Evolutionary conservation across 2,888 invertebrate species (phyloP), one percentile per base, ranked within the genome.

Genomic region (Synanthedon vespiformis): DNA sequence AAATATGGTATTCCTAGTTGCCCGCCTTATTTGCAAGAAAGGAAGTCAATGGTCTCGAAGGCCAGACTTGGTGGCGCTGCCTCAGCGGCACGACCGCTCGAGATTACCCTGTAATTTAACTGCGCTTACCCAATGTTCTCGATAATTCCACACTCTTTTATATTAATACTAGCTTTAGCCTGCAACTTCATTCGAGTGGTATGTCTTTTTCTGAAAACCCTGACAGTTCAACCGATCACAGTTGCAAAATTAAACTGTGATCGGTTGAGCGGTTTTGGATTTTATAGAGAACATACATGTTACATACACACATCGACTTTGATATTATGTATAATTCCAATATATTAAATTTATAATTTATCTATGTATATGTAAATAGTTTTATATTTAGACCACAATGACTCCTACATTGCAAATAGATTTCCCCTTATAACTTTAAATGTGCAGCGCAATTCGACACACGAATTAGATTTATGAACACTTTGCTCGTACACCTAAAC

Each of bases 391-490:
- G 8, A 34, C 34, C 34, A 34, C 10, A 34, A 34, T 34, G 34
- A 34, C 6, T 10, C 10, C 2, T 34, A 34, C 34, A 10, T 34
- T 34, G 8, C 34, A 34, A 34, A 34, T 34, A 10, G 6, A 34
- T 34, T 8, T 34, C 34, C 34, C 34, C 2, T 10, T 10, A 34
- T 34, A 10, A 34, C 34, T 34, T 34, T 10, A 34, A 34, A 44
- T 18, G 16, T 16, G 18, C 55, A 52, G 70, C 76, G 71, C 76
- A 73, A 80, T 80, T 80, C 80, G 63, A 69, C 70, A 64, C 82
- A 82, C 82, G 85, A 82, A 73, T 83, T 79, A 83, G 70, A 84
- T 85, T 85, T 83, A 86, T 78, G 70, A 64, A 73, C 70, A 77
- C 82, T 80, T 79, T 64, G 62, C 73, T 71, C 72, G 71, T 73